A percentile compares a stretch with the other conserved stretches of the same genome.
phyloP scores from a whole-genome alignment of 2,113 vertebrate genomes.

The Pachyramphus minor region DNA sequence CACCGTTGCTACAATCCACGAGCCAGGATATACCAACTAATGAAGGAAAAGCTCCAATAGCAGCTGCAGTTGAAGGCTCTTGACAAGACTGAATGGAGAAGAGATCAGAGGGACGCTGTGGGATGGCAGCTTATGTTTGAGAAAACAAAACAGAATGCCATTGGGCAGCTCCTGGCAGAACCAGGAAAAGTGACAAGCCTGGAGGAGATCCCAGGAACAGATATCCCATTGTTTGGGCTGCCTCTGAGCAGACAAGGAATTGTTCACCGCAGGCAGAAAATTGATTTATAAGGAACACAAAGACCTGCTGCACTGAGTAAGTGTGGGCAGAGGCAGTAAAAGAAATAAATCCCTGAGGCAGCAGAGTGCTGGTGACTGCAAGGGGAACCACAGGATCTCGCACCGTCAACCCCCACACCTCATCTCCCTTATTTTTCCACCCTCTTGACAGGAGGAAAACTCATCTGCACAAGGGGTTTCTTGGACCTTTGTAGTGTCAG shows the following conservation, averaged over 20 bases:
- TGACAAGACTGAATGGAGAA: neutral
- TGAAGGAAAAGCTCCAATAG: neutral
- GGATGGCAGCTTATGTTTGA: neutral
- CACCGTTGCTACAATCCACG: neutral
- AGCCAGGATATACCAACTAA: neutral
- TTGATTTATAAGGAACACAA: conserved; percentile 41
- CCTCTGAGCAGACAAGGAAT: neutral
- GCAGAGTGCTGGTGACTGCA: neutral
- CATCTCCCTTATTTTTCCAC: neutral
- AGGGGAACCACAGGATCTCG: neutral
- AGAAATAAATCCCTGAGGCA: conserved; percentile 1
- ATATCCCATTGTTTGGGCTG: neutral
- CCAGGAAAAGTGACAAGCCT: neutral
- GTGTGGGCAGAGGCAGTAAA: neutral
- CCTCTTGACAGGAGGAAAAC: neutral
- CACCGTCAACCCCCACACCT: neutral
- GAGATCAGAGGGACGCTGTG: neutral
- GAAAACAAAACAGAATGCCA: neutral
- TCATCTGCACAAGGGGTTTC: neutral
- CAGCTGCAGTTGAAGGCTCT: neutral
- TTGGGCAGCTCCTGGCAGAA: conserved; percentile 22
- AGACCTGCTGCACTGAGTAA: neutral
- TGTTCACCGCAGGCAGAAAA: conserved; percentile 21
- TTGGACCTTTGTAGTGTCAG: neutral
- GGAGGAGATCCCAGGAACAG: conserved; percentile 4